These are phyloP conservation scores for Heliconius melpomene DNA, from an alignment of 1,140 invertebrate species.

Conservation along the genomic window DNA sequence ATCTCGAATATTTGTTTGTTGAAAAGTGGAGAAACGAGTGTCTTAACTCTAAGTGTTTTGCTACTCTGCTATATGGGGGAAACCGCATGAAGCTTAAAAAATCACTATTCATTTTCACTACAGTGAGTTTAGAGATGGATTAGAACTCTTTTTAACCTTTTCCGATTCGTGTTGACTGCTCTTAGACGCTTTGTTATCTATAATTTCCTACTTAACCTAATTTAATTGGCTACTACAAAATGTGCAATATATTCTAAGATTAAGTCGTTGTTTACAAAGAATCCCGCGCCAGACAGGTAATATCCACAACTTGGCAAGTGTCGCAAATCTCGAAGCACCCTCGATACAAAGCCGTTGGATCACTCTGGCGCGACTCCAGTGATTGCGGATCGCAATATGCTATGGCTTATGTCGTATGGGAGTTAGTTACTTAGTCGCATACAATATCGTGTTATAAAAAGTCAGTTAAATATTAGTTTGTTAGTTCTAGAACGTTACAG, in stretches of 20 bases:
- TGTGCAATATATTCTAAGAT: slow-evolving; percentile 4
- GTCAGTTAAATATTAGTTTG: neutral
- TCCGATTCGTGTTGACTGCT: no score
- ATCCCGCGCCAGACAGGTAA: slow-evolving; percentile 28
- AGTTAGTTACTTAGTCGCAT: slow-evolving; percentile 1
- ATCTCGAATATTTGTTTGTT: no score
- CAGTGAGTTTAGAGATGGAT: no score
- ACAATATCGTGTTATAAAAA: neutral
- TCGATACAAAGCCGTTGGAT: slow-evolving; percentile 35
- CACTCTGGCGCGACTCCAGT: slow-evolving; percentile 41
- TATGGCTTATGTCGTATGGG: slow-evolving; percentile 18
- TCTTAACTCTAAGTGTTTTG: no score
- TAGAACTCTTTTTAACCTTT: no score
- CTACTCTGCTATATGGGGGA: no score
- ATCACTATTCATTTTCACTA: no score
- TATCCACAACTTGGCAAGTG: slow-evolving; percentile 36
- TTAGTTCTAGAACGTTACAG: neutral
- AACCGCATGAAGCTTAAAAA: no score
- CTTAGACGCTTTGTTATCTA: no score
- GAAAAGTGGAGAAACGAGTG: no score
- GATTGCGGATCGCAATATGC: slow-evolving; percentile 42
- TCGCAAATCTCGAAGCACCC: slow-evolving; percentile 34
- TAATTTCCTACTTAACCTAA: no score
- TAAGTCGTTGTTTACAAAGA: slow-evolving; percentile 21
- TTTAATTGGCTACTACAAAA: slow-evolving; percentile 8